Evolutionary conservation across 2,113 vertebrate genomes (phyloP).

Genomic region (Oxyura jamaicensis): DNA sequence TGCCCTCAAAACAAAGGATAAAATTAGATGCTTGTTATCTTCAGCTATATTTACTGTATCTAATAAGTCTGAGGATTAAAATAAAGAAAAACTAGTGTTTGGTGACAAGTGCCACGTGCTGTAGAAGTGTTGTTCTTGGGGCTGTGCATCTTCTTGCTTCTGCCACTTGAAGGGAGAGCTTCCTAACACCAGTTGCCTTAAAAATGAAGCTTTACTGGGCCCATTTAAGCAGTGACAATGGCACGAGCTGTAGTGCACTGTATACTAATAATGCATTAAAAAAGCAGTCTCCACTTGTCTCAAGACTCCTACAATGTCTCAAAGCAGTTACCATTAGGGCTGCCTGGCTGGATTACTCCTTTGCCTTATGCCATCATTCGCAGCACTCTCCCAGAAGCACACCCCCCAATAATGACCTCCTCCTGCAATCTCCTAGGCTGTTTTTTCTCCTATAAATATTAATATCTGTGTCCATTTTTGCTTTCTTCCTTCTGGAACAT

Average conservation of each 20-base stretch:
- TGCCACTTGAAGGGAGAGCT: background rate
- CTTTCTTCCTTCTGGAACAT: background rate
- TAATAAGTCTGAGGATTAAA: background rate
- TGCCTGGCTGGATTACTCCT: background rate
- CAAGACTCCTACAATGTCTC: rapidly evolving
- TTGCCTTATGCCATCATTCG: background rate
- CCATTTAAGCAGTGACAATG: rapidly evolving
- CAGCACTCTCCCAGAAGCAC: background rate
- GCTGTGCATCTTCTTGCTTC: background rate
- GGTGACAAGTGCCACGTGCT: background rate
- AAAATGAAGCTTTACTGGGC: background rate
- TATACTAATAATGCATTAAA: background rate
- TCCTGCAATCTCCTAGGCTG: rapidly evolving
- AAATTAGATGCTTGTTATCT: background rate
- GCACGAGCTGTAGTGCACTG: background rate
- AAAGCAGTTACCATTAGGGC: background rate
- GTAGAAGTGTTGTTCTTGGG: background rate
- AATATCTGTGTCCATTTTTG: background rate
- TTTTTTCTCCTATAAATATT: background rate
- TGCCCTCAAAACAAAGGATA: background rate
- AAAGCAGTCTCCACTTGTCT: background rate
- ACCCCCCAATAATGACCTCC: background rate
- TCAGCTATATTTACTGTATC: background rate
- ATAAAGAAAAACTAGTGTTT: background rate
- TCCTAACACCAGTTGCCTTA: background rate